phyloP scores from a whole-genome alignment of 2,888 invertebrate genomes.

The Plebejus anna region DNA sequence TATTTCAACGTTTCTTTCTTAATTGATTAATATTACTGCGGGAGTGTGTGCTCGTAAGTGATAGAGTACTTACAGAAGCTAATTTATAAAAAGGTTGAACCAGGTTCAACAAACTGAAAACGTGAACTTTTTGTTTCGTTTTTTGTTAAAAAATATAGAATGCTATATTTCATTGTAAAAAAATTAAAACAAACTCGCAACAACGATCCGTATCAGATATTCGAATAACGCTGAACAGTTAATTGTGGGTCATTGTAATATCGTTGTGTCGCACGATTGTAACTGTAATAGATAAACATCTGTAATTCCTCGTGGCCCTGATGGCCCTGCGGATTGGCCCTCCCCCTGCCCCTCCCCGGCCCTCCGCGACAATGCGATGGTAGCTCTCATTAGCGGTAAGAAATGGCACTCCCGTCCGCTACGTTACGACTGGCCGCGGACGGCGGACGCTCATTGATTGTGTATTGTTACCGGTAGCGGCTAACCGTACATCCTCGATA shows the following conservation, averaged over 20 bases:
- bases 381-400: conserved; percentile 65
- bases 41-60: background rate
- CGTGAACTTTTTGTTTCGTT: background rate
- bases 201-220: background rate
- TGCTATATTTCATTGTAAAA: background rate
- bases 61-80: background rate
- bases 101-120: background rate
- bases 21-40: conserved; percentile 2
- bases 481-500: conserved; percentile 51
- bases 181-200: background rate
- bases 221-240: conserved; percentile 24
- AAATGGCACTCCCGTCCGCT: conserved; percentile 53
- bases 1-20: conserved; percentile 3
- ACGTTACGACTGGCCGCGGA: conserved; percentile 53
- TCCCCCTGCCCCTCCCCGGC: conserved; percentile 37
- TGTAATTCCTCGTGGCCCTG: conserved; percentile 42
- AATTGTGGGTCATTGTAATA: conserved; percentile 29
- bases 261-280: conserved; percentile 31
- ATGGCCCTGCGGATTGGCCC: conserved; percentile 45
- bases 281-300: conserved; percentile 42
- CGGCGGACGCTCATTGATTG: conserved; percentile 63
- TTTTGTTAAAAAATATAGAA: background rate
- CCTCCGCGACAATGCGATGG: conserved; percentile 49
- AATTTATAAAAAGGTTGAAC: background rate
- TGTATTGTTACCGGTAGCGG: conserved; percentile 52